phyloP scores from a whole-genome alignment of 1,140 invertebrate genomes.

The Hermetia illucens region DNA sequence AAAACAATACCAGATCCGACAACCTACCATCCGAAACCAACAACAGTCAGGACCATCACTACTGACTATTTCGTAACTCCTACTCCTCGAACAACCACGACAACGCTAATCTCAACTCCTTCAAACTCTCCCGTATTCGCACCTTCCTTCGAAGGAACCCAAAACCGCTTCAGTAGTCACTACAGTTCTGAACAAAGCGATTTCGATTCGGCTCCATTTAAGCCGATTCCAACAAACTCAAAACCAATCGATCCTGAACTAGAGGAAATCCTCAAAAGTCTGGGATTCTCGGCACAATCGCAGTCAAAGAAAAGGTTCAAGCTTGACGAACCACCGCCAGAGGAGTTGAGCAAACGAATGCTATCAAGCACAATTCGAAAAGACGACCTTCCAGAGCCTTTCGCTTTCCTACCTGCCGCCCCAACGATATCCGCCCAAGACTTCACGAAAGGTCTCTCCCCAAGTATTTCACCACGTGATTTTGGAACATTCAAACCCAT shows the following conservation, averaged over 20 bases:
- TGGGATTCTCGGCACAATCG: conserved; percentile 19
- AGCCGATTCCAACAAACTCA: not conserved
- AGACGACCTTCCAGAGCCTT: not conserved
- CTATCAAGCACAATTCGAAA: conserved; percentile 7
- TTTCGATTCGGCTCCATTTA: conserved; percentile 11
- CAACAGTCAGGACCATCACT: conserved; percentile 7
- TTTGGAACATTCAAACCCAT: conserved; percentile 25
- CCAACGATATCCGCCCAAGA: too few species aligned
- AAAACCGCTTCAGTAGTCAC: conserved; percentile 22
- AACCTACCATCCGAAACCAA: conserved; percentile 22
- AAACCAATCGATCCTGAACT: conserved; percentile 14
- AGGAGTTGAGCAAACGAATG: conserved; percentile 19
- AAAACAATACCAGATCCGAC: conserved; percentile 12
- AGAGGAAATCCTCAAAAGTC: conserved; percentile 22
- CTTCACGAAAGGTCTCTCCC: not conserved
- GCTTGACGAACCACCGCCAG: conserved; percentile 20
- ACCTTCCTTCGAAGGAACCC: not conserved
- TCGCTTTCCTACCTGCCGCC: too few species aligned
- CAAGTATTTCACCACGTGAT: conserved; percentile 11
- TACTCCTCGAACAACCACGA: conserved; percentile 9
- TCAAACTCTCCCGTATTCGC: conserved; percentile 7
- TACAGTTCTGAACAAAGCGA: conserved; percentile 25
- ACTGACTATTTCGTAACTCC: conserved; percentile 16
- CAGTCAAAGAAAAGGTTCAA: conserved; percentile 15
- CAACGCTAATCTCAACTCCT: conserved; percentile 15